Percentiles rank a stretch among this genome's conserved stretches.
These are phyloP conservation scores for Harpagoxenus sublaevis DNA, from an alignment of 2,888 invertebrate species.

Conservation along the genomic window DNA sequence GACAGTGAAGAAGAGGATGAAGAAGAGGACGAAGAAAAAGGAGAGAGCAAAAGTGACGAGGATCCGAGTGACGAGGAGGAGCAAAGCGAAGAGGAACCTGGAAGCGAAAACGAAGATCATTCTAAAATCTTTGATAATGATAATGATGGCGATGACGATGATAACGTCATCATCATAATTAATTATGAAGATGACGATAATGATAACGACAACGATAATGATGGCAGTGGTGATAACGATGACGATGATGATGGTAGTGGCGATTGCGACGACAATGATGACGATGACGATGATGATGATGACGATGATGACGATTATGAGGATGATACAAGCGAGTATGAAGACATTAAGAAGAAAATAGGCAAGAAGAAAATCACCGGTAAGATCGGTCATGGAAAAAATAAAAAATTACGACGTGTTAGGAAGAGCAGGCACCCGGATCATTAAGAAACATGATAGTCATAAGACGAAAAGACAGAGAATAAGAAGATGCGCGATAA, in stretches of 20 bases:
- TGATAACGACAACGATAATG: not conserved
- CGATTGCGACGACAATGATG: too few relatives aligned
- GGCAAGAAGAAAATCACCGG: not conserved
- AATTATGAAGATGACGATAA: not conserved
- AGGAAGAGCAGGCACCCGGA: not conserved
- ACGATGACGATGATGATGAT: not conserved
- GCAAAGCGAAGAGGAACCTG: slow-evolving; percentile 9
- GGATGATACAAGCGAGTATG: not conserved
- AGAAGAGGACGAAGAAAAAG: slow-evolving; percentile 11
- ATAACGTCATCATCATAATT: not conserved
- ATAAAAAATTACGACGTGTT: not conserved
- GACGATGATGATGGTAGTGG: too few relatives aligned
- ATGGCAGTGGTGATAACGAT: not conserved
- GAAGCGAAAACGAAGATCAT: not conserved
- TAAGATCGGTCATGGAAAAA: not conserved
- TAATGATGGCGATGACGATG: too few relatives aligned
- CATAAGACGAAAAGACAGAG: not conserved
- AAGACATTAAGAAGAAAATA: not conserved
- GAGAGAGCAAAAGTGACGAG: slow-evolving; percentile 26
- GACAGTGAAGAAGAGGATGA: not conserved
- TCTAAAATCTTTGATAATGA: not conserved
- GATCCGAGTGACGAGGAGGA: slow-evolving; percentile 29
- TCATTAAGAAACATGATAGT: not conserved
- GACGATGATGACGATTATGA: not conserved
- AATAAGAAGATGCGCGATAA: not conserved